Evolutionary conservation across 2,113 vertebrate genomes (phyloP).

Genomic region (Bambusicola thoracicus): DNA sequence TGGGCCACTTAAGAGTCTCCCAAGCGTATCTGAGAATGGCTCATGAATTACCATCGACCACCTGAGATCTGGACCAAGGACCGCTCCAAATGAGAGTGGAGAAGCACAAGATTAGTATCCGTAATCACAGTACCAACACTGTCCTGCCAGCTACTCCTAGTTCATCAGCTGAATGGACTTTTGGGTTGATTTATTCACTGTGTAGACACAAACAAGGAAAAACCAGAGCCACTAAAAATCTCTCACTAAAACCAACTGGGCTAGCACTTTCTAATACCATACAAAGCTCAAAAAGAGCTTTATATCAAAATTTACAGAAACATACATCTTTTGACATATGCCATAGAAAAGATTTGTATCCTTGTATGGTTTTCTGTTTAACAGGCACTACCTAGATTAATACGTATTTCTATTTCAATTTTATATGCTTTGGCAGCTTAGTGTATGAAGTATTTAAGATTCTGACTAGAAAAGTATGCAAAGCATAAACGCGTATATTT

Average conservation of each 20-base stretch:
- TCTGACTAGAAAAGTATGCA: not conserved
- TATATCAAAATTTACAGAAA: not conserved
- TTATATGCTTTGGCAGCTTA: not conserved
- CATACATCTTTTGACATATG: not conserved
- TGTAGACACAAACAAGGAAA: not conserved
- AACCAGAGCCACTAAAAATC: rapidly evolving
- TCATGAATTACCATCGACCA: not conserved
- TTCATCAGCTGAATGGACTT: not conserved
- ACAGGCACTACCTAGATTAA: not conserved
- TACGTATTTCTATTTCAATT: not conserved
- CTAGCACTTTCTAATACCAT: not conserved
- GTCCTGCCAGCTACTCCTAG: not conserved
- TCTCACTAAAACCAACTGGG: not conserved
- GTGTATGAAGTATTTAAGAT: not conserved
- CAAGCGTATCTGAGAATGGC: not conserved
- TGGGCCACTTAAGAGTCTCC: not conserved
- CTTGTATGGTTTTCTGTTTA: not conserved
- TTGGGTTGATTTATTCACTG: not conserved
- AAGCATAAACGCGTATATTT: not conserved
- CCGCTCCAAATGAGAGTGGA: not conserved
- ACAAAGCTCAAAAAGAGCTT: not conserved
- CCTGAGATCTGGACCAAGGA: not conserved
- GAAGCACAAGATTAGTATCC: rapidly evolving
- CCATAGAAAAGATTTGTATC: not conserved
- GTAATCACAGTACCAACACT: no score